Evolutionary conservation across 1,140 invertebrate genomes (phyloP).

Genomic region (Choristoneura fumiferana): DNA sequence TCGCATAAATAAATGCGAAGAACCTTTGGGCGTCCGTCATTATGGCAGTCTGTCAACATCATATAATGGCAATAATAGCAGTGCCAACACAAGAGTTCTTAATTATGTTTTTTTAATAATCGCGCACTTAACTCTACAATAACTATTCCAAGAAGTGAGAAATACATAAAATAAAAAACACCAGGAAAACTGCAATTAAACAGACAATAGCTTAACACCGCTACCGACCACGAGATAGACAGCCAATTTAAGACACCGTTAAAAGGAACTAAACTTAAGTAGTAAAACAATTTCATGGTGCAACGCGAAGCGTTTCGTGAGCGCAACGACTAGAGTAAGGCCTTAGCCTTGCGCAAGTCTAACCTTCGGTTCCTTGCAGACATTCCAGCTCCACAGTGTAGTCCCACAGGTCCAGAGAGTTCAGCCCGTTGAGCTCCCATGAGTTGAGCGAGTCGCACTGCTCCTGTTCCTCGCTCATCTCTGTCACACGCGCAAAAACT

Average conservation of each 20-base stretch:
- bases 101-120: no score
- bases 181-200: background rate
- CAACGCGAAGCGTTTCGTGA: conserved; percentile 43
- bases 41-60: no score
- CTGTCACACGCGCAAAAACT: conserved; percentile 36
- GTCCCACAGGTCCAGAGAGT: conserved; percentile 89
- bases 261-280: conserved; percentile 1
- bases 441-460: conserved; percentile 69
- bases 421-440: conserved; percentile 79
- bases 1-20: no score
- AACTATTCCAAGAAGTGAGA: no score
- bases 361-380: conserved; percentile 86
- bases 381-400: conserved; percentile 89
- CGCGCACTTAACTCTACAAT: no score
- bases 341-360: conserved; percentile 58
- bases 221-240: background rate
- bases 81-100: no score
- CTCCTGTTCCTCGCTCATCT: conserved; percentile 67
- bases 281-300: conserved; percentile 42
- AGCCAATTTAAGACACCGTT: conserved; percentile 4
- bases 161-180: no score
- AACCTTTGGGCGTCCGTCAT: no score
- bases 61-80: no score
- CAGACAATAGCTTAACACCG: background rate
- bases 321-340: conserved; percentile 37